Evolutionary conservation across 2,888 invertebrate species (phyloP).

Genomic region (Matsumyia berberina): DNA sequence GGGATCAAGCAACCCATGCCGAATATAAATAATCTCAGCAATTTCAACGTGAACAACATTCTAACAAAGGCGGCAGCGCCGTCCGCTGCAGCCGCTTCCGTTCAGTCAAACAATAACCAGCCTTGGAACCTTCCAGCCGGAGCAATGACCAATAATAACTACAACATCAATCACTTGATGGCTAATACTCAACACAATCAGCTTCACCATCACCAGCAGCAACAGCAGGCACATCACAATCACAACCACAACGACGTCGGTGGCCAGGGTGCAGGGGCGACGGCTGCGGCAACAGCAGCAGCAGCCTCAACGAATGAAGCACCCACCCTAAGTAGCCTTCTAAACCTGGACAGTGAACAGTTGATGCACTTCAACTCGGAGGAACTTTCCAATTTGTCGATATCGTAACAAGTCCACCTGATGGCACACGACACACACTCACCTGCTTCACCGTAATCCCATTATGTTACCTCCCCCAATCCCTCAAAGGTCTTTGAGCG

Average conservation of each 20-base stretch:
- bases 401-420: conserved; percentile 79
- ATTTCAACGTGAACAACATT: conserved; percentile 70
- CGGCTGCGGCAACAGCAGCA: conserved; percentile 58
- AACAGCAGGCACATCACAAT: conserved; percentile 45
- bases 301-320: conserved; percentile 78
- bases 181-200: conserved; percentile 75
- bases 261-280: conserved; percentile 38
- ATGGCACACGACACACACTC: conserved; percentile 1
- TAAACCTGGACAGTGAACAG: conserved; percentile 85
- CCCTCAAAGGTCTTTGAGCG: neutral
- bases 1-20: conserved; percentile 69
- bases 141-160: conserved; percentile 63
- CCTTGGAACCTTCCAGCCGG: conserved; percentile 67
- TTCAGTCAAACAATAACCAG: conserved; percentile 78
- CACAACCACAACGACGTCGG: conserved; percentile 43
- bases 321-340: conserved; percentile 82
- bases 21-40: conserved; percentile 76
- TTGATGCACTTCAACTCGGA: conserved; percentile 85
- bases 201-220: conserved; percentile 70
- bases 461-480: conserved; percentile 1
- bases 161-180: conserved; percentile 70
- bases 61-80: conserved; percentile 62
- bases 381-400: conserved; percentile 85
- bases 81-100: conserved; percentile 40
- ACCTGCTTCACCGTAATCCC: conserved; percentile 2